Conservation (phyloP, 2,888 invertebrate genomes). For the Dasysyrphus albostriatus region DNA sequence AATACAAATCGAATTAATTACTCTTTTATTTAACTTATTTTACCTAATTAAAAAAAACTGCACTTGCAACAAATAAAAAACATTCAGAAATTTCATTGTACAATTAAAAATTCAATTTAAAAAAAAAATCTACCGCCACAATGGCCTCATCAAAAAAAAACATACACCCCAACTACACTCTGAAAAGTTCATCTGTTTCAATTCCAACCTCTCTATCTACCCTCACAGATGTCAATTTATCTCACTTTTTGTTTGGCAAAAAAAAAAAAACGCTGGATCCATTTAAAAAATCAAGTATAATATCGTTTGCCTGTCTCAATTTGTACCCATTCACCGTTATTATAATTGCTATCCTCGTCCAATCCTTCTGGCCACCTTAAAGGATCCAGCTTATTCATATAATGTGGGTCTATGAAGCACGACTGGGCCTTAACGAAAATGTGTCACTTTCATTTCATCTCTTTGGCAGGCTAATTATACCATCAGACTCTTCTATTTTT, state of each 20-base stretch:
- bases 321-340: slow-evolving; percentile 1
- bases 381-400: not conserved
- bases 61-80: not conserved
- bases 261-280: not conserved
- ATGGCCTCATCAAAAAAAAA: not conserved
- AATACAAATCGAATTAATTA: slow-evolving; percentile 11
- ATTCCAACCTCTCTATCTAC: not conserved
- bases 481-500: slow-evolving; percentile 24
- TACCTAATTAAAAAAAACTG: not conserved
- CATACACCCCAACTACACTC: not conserved
- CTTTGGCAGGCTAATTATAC: slow-evolving; percentile 48
- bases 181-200: slow-evolving; percentile 2
- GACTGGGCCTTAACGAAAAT: slow-evolving; percentile 14
- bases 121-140: not conserved
- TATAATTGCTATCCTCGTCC: not conserved
- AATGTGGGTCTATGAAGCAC: not conserved
- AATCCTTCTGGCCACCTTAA: not conserved
- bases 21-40: not conserved
- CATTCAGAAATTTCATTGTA: not conserved
- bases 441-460: slow-evolving; percentile 48
- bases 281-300: not conserved
- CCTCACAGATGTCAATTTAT: slow-evolving; percentile 6
- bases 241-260: not conserved
- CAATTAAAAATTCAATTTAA: slow-evolving; percentile 11
- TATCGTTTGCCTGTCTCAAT: not conserved